Evolutionary conservation across 2,113 vertebrate species (phyloP).

Genomic region (Thomomys bottae): DNA sequence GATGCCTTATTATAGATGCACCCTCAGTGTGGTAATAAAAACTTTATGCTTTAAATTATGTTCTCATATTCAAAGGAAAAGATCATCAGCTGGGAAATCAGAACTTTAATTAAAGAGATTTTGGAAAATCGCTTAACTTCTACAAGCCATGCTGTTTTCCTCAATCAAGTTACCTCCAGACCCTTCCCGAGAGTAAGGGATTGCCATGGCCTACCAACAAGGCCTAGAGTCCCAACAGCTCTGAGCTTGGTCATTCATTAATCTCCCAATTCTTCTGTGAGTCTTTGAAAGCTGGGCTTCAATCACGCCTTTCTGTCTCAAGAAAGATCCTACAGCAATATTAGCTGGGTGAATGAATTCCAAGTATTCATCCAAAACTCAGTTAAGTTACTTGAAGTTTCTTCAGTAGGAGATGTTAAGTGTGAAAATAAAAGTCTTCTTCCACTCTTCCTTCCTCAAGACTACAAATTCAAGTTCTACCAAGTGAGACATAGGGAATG

Average conservation of each 20-base stretch:
- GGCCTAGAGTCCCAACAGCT: not conserved
- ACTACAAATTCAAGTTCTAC: not conserved
- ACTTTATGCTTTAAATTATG: constrained; percentile 6
- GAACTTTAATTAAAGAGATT: constrained; percentile 50
- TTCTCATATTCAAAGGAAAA: constrained; percentile 54
- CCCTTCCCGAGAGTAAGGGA: not conserved
- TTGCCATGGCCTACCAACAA: not conserved
- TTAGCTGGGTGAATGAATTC: not conserved
- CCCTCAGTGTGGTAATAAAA: not conserved
- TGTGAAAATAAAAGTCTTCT: not conserved
- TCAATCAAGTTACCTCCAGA: not conserved
- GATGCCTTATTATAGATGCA: constrained; percentile 22
- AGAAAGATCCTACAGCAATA: not conserved
- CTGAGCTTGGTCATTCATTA: not conserved
- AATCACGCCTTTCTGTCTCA: not conserved
- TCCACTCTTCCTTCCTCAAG: not conserved
- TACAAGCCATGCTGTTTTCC: not conserved
- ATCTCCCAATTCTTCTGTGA: not conserved
- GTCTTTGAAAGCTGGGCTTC: not conserved
- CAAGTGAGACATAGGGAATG: not conserved
- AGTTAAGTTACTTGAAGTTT: not conserved
- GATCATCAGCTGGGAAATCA: not conserved
- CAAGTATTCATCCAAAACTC: not conserved
- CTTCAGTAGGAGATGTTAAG: not conserved
- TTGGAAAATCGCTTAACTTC: constrained; percentile 55